A percentile compares a stretch with the other conserved stretches of the same genome.
These are phyloP conservation scores for Tetanocera ferruginea DNA, from an alignment of 2,888 invertebrate species.

Conservation along the genomic window DNA sequence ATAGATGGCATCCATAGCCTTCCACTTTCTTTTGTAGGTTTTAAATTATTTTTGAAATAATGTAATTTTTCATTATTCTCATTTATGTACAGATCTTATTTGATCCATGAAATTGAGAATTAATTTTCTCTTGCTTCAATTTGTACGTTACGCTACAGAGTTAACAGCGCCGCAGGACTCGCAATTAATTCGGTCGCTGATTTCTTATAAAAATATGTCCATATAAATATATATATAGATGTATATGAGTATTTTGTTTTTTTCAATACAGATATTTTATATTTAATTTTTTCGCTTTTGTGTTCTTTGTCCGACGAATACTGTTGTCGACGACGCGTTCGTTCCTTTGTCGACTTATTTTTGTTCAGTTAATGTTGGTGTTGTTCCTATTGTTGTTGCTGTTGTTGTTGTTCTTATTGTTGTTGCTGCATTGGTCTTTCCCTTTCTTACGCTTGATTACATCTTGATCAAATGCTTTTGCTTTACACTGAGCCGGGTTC, in stretches of 20 bases:
- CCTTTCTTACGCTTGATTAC: constrained; percentile 32
- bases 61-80: background rate
- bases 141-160: background rate
- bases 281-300: constrained; percentile 12
- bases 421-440: constrained; percentile 23
- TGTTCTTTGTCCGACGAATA: background rate
- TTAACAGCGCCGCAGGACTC: constrained; percentile 14
- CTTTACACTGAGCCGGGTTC: background rate
- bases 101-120: background rate
- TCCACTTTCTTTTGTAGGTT: background rate
- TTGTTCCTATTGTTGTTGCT: background rate
- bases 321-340: background rate
- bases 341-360: constrained; percentile 4
- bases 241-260: background rate
- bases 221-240: too few species aligned
- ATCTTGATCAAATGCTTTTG: constrained; percentile 4
- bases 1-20: too few species aligned
- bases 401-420: background rate
- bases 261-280: background rate
- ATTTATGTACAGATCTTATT: background rate
- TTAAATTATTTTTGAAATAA: background rate
- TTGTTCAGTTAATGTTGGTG: background rate
- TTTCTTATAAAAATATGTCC: too few species aligned
- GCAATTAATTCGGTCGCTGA: constrained; percentile 5
- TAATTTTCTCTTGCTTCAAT: background rate